phyloP scores from a whole-genome alignment of 2,113 vertebrate genomes.

The Poeciliopsis prolifica region DNA sequence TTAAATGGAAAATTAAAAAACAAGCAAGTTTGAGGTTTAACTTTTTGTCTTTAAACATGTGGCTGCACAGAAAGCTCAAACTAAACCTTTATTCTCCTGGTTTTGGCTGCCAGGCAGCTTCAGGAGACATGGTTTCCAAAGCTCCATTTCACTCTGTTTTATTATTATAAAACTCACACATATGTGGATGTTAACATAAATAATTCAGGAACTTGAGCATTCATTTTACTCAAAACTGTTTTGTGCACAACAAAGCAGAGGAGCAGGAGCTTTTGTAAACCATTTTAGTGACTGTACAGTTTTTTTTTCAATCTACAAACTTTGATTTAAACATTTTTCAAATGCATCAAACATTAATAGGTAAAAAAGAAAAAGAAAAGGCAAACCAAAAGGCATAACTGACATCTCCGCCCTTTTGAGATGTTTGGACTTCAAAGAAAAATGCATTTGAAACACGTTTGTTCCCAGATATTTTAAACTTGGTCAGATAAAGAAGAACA shows the following conservation, averaged over 20 bases:
- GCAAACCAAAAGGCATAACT: constrained; percentile 17
- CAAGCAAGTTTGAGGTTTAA: background rate
- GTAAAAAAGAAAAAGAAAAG: background rate
- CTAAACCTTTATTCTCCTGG: constrained; percentile 31
- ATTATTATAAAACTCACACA: constrained; percentile 32
- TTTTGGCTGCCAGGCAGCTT: constrained; percentile 53
- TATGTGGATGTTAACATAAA: constrained; percentile 47
- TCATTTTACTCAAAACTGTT: constrained; percentile 31
- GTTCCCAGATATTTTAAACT: constrained; percentile 32
- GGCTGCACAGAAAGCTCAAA: constrained; percentile 77
- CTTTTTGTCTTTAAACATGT: constrained; percentile 16
- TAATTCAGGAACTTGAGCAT: constrained; percentile 52
- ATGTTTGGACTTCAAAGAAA: constrained; percentile 13
- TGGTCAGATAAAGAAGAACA: constrained; percentile 83
- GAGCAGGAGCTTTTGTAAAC: constrained; percentile 54
- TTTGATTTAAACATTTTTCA: constrained; percentile 71
- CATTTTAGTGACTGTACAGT: constrained; percentile 69
- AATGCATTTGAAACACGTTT: constrained; percentile 72
- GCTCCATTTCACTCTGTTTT: constrained; percentile 32
- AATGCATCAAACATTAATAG: constrained; percentile 57
- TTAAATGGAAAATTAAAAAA: constrained; percentile 12
- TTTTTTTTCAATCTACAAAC: constrained; percentile 20
- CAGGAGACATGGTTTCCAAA: constrained; percentile 68
- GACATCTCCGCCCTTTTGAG: constrained; percentile 35
- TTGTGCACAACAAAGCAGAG: constrained; percentile 53